These are phyloP conservation scores for Sceloporus undulatus DNA, from an alignment of 2,113 vertebrate species.

Conservation along the genomic window DNA sequence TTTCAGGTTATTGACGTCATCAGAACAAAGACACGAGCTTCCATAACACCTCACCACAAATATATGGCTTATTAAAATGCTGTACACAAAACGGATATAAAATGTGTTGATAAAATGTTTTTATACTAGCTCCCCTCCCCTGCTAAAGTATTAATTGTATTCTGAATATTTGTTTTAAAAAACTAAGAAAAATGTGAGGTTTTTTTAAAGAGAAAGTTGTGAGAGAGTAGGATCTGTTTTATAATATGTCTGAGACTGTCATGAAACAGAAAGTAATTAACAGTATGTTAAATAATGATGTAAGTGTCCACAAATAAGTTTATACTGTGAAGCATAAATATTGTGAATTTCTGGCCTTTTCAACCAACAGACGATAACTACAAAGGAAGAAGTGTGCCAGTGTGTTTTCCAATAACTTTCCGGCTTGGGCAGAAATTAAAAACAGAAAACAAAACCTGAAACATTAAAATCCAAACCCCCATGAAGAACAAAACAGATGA, in stretches of 20 bases:
- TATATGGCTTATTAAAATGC: neutral
- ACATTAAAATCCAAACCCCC: neutral
- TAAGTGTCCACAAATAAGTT: constrained; percentile 70
- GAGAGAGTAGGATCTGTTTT: constrained; percentile 50
- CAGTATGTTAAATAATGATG: constrained; percentile 72
- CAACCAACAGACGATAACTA: constrained; percentile 61
- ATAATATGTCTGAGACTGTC: constrained; percentile 65
- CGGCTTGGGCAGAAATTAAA: constrained; percentile 18
- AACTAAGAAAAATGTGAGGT: neutral
- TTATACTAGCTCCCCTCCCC: neutral
- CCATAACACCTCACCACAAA: neutral
- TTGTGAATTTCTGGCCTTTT: constrained; percentile 44
- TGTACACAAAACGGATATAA: neutral
- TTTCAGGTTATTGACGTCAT: neutral
- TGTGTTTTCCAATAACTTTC: constrained; percentile 40
- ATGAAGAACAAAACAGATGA: neutral
- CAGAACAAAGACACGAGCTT: neutral
- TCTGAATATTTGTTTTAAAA: neutral
- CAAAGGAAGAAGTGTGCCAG: constrained; percentile 50
- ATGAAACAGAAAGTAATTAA: constrained; percentile 73
- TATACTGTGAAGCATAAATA: constrained; percentile 73
- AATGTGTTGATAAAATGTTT: neutral
- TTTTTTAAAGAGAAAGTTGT: neutral
- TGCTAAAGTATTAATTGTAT: neutral
- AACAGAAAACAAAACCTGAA: neutral